phyloP scores from a whole-genome alignment of 2,888 invertebrate genomes.

The Oasisia sp. region DNA sequence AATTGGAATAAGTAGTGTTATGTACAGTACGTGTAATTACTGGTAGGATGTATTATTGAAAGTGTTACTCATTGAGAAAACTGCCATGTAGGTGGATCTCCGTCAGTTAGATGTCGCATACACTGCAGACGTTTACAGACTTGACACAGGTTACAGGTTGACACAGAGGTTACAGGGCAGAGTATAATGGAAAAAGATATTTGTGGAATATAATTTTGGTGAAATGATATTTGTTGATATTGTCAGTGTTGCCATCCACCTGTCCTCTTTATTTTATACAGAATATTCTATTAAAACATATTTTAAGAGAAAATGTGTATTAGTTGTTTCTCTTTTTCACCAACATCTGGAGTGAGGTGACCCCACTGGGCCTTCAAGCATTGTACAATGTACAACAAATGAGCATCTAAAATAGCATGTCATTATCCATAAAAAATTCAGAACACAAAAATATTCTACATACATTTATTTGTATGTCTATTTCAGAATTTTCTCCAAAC shows the following conservation, averaged over 20 bases:
- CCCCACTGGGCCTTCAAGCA: background rate
- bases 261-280: constrained; percentile 22
- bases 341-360: background rate
- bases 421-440: background rate
- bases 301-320: background rate
- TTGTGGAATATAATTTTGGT: background rate
- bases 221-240: constrained; percentile 22
- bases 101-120: background rate
- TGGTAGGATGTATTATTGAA: background rate
- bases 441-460: background rate
- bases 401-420: background rate
- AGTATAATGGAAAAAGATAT: background rate
- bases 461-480: background rate
- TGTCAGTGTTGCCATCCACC: constrained; percentile 2
- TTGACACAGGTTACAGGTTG: too few relatives aligned
- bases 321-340: constrained; percentile 17
- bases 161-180: background rate
- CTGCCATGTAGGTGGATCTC: background rate
- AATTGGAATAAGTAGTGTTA: background rate
- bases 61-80: background rate
- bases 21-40: background rate
- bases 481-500: background rate
- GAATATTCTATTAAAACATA: constrained; percentile 21
- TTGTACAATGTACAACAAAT: too few relatives aligned
- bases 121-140: background rate